These are phyloP conservation scores for Thelohanellus kitauei DNA, from an alignment of 30 jellyfish, hydroid and myxozoan species.

Conservation along the genomic window DNA sequence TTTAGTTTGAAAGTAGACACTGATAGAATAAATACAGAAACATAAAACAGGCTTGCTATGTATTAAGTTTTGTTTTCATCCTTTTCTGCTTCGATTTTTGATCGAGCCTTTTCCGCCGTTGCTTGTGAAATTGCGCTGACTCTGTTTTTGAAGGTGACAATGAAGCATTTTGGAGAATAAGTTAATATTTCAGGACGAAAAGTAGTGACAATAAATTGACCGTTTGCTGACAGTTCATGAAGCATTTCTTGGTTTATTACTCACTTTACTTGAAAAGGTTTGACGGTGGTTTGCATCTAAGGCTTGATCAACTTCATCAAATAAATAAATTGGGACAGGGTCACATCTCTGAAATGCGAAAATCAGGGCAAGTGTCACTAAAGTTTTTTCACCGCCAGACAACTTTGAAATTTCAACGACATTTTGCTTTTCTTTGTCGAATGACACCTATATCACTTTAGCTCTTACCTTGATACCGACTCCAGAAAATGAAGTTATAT, in stretches of 20 bases:
- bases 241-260: constrained; percentile 30
- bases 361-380: constrained; percentile 59
- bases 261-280: constrained; percentile 45
- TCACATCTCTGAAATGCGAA: constrained; percentile 89
- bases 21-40: too few species aligned
- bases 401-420: too few species aligned
- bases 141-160: constrained; percentile 54
- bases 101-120: constrained; percentile 54
- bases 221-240: constrained; percentile 35
- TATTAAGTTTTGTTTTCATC: too few species aligned
- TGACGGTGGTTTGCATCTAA: constrained; percentile 65
- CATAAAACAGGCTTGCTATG: too few species aligned
- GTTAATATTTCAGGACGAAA: constrained; percentile 77
- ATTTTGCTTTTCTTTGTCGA: too few species aligned
- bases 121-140: constrained; percentile 56
- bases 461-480: too few species aligned
- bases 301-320: constrained; percentile 88
- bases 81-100: constrained; percentile 54
- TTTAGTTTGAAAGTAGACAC: too few species aligned
- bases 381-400: constrained; percentile 91
- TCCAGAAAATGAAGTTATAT: too few species aligned
- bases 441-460: too few species aligned
- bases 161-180: constrained; percentile 54
- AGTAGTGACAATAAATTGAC: constrained; percentile 75
- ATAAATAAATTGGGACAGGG: constrained; percentile 82